phyloP scores from a whole-genome alignment of 2,888 invertebrate species.

The Eutolmus rufibarbis region DNA sequence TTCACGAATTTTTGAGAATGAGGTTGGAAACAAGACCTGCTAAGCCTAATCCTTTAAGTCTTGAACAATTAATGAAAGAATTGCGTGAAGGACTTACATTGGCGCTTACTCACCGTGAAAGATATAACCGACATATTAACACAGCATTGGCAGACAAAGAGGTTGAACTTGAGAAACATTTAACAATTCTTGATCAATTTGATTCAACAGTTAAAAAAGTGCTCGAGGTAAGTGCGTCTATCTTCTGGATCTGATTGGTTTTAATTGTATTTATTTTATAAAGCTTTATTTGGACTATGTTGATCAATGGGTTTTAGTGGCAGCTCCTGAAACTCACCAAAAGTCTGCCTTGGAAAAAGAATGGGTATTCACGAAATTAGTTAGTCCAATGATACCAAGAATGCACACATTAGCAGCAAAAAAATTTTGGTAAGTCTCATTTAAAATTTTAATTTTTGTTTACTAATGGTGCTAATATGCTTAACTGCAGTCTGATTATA shows the following conservation, averaged over 20 bases:
- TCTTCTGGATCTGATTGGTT: not conserved
- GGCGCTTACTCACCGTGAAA: constrained; percentile 81
- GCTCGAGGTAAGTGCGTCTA: constrained; percentile 67
- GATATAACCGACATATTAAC: constrained; percentile 73
- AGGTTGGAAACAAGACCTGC: constrained; percentile 82
- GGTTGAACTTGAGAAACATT: constrained; percentile 64
- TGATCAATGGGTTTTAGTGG: constrained; percentile 77
- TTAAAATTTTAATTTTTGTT: not conserved
- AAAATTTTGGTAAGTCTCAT: constrained; percentile 74
- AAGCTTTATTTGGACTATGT: constrained; percentile 87
- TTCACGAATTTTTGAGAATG: constrained; percentile 88
- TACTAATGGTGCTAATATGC: not conserved
- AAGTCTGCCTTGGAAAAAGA: constrained; percentile 85
- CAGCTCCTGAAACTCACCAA: constrained; percentile 63
- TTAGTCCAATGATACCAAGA: constrained; percentile 78
- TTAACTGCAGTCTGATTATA: constrained; percentile 58
- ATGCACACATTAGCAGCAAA: constrained; percentile 78
- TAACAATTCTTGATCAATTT: constrained; percentile 73
- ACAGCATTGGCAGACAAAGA: constrained; percentile 67
- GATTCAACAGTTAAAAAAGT: constrained; percentile 79
- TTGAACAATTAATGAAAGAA: constrained; percentile 88
- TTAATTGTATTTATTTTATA: not conserved
- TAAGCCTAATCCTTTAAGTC: constrained; percentile 84
- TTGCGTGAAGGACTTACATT: constrained; percentile 87
- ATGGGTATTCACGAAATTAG: constrained; percentile 84